Evolutionary conservation across 2,888 invertebrate species (phyloP), one percentile per base, ranked within the genome.

Genomic region (Drosophila acutilabella): DNA sequence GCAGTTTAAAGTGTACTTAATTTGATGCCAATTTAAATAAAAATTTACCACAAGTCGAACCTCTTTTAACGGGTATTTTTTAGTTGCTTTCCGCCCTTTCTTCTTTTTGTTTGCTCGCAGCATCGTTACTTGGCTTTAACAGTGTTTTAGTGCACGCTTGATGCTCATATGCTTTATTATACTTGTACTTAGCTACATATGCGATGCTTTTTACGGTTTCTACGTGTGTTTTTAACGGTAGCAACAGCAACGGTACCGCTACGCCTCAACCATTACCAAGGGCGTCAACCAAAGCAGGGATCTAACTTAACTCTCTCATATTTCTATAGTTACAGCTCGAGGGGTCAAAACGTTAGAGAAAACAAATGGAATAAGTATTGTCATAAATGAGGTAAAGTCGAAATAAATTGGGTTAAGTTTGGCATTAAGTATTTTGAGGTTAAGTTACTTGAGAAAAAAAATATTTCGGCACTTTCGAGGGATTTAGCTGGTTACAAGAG

Each of bases 91-190:
- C 33, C 4, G 1, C 11, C 13, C 4, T 10, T n/a, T 4, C 0
- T 40, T 16, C 26, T 23, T 13, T 14, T 13, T 2, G n/a, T n/a
- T 51, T 53, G 44, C 33, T 38, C 50, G 40, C 50, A 26, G 20
- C 73, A 62, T 47, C 60, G 51, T 61, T 51, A 64, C 64, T 68
- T 72, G 54, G 60, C 57, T 56, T 47, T 53, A 57, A 61, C 47
- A 51, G 54, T 68, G 68, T 72, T 81, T 82, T 72, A 80, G 72
- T 71, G 69, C 76, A 68, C 65, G 79, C 77, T 71, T 83, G 74
- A 72, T 72, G 77, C 82, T 72, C 83, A 79, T 83, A 64, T 78
- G 81, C 75, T 80, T 78, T 84, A 87, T 87, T 75, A 84, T 71
- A 81, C 64, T 64, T 54, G 51, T 54, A 51, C 64, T 72, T 76